A percentile compares a stretch with the other conserved stretches of the same genome.
Conservation (phyloP, 1,140 invertebrate genomes). For the Phenacoccus solenopsis region DNA sequence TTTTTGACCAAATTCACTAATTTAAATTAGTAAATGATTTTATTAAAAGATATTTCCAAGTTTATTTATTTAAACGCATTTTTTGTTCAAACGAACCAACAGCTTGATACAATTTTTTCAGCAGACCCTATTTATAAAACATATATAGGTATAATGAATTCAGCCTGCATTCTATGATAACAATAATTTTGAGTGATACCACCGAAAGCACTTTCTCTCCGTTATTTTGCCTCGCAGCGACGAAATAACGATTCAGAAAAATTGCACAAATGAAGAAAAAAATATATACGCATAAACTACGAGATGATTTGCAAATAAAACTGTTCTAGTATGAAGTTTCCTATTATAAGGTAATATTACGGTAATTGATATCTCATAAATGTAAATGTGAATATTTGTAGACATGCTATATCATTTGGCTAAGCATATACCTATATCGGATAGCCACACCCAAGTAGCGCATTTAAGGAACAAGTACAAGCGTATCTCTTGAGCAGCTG, state of each 20-base stretch:
- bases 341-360: neutral
- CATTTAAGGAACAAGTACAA: too few species aligned
- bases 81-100: too few species aligned
- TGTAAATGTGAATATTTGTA: neutral
- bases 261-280: neutral
- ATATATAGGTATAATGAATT: too few species aligned
- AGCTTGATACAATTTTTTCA: too few species aligned
- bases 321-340: neutral
- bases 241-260: neutral
- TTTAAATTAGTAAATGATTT: too few species aligned
- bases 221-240: neutral
- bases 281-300: neutral
- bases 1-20: too few species aligned
- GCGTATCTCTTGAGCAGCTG: neutral
- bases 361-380: neutral
- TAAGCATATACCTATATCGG: neutral
- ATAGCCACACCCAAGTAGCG: neutral
- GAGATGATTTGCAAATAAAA: neutral
- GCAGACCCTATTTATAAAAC: too few species aligned
- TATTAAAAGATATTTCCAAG: too few species aligned
- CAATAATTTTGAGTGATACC: too few species aligned
- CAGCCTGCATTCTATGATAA: too few species aligned
- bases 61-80: too few species aligned
- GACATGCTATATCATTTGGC: neutral
- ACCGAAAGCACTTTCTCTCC: neutral